Evolutionary conservation across 2,113 vertebrate genomes (phyloP).

Genomic region (Ailurus styani): DNA sequence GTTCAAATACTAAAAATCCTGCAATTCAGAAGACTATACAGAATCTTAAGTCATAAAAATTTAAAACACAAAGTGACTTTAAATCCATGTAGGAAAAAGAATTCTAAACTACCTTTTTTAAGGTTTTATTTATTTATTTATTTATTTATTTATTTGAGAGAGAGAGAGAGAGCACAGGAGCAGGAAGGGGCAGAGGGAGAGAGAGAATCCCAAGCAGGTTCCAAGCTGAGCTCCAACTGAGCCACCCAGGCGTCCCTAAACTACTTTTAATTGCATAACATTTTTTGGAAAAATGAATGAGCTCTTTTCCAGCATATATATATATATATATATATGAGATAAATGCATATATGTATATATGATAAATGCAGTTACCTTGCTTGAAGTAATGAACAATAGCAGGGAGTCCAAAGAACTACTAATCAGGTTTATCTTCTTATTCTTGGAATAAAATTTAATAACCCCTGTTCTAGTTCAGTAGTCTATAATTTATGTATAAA

Average conservation of each 20-base stretch:
- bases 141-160: not conserved
- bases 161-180: not conserved
- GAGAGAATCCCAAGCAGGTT: not conserved
- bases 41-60: slow-evolving; percentile 9
- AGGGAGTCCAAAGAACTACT: not conserved
- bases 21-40: not conserved
- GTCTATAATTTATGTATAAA: not conserved
- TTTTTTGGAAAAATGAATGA: not conserved
- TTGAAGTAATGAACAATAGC: not conserved
- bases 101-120: not conserved
- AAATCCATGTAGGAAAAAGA: not conserved
- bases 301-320: not conserved
- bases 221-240: not conserved
- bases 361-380: not conserved
- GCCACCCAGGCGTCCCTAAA: not conserved
- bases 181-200: not conserved
- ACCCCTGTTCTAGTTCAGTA: not conserved
- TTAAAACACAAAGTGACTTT: not conserved
- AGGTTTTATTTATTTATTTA: not conserved
- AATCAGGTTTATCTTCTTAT: not conserved
- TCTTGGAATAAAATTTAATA: slow-evolving; percentile 8
- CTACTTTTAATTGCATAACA: not conserved
- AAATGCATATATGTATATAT: too few relatives aligned
- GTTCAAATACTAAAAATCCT: not conserved
- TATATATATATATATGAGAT: not conserved